Evolutionary conservation across 1,140 invertebrate species (phyloP).

Genomic region (Diorhabda elongata): DNA sequence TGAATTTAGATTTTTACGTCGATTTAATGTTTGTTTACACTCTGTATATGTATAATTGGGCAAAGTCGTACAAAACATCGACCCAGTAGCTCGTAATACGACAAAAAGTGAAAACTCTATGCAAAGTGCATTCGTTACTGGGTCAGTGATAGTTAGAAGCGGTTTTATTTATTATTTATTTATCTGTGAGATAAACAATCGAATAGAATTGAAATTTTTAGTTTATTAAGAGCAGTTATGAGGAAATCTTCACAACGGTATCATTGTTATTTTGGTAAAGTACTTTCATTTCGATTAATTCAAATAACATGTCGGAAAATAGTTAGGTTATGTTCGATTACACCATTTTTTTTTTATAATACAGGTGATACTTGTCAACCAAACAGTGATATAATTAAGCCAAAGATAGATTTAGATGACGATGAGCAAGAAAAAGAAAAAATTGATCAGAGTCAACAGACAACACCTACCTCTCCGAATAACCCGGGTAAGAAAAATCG

Average conservation of each 20-base stretch:
- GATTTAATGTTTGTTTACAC: no score
- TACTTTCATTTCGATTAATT: no score
- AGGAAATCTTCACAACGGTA: no score
- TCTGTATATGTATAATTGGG: no score
- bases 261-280: no score
- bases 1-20: no score
- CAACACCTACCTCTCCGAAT: conserved; percentile 45
- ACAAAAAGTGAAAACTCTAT: neutral
- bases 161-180: neutral
- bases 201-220: no score
- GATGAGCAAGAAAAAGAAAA: conserved; percentile 41
- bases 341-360: conserved; percentile 23
- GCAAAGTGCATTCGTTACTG: neutral
- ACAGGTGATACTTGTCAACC: conserved; percentile 38
- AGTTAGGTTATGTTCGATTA: no score
- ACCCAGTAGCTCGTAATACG: no score
- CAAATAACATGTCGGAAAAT: no score
- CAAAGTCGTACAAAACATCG: no score
- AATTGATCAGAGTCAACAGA: conserved; percentile 48
- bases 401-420: conserved; percentile 35
- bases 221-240: no score
- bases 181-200: neutral
- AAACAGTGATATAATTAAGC: conserved; percentile 31
- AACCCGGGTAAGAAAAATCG: conserved; percentile 33
- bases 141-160: neutral